phyloP scores from a whole-genome alignment of 2,113 vertebrate species.

The Ivindomyrus marchei region DNA sequence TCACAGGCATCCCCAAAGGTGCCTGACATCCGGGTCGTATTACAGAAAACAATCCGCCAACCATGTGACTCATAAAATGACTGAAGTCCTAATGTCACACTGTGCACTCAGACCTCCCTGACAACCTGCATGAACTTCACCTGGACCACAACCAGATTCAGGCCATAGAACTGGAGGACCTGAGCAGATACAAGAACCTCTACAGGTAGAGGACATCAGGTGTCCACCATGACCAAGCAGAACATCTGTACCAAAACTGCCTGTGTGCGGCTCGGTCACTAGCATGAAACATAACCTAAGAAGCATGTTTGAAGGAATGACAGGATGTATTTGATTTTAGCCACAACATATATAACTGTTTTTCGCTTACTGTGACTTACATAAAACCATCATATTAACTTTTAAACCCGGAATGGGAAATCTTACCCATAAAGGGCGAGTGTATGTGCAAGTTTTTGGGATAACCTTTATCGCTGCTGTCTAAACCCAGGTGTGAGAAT shows the following conservation, averaged over 20 bases:
- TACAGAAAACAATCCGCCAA: background rate
- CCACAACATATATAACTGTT: background rate
- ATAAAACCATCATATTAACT: background rate
- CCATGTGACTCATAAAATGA: background rate
- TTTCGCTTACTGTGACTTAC: background rate
- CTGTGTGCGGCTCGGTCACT: background rate
- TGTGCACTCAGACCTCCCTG: constrained; percentile 68
- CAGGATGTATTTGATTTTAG: background rate
- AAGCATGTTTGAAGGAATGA: background rate
- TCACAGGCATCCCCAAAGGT: constrained; percentile 87
- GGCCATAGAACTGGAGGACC: constrained; percentile 75
- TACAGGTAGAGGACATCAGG: constrained; percentile 59
- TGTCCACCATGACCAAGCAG: background rate
- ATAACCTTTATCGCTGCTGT: too few relatives aligned
- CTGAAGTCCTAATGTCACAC: background rate
- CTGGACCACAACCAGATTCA: constrained; percentile 83
- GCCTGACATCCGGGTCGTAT: constrained; percentile 11
- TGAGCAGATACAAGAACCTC: constrained; percentile 74
- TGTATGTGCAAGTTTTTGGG: too few relatives aligned
- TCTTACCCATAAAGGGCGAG: too few relatives aligned
- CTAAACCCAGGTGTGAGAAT: too few relatives aligned
- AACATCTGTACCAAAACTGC: background rate
- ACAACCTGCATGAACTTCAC: constrained; percentile 76
- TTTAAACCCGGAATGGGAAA: too few relatives aligned
- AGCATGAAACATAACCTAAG: background rate